Conservation (phyloP, 2,888 invertebrate genomes). For the Leptinotarsa tumamoca region DNA sequence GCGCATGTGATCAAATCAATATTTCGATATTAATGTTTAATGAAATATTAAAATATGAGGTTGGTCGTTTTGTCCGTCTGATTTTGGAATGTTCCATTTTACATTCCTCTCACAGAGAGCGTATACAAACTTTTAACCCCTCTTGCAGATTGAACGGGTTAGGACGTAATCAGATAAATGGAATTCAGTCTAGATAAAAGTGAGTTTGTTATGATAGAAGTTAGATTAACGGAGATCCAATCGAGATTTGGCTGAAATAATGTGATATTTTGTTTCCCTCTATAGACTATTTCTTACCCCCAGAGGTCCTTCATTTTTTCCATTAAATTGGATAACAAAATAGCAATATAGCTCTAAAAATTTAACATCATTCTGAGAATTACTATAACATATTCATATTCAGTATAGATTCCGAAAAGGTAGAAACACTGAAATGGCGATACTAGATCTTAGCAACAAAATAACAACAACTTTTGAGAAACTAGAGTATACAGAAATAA, state of each 20-base stretch:
- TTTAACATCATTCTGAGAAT: too few species aligned
- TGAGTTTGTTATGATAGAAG: not conserved
- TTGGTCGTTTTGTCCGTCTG: constrained; percentile 6
- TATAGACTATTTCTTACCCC: too few species aligned
- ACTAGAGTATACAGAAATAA: too few species aligned
- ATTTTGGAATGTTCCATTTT: constrained; percentile 11
- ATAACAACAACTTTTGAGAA: too few species aligned
- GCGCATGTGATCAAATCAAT: constrained; percentile 15
- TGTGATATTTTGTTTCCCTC: not conserved
- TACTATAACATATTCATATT: too few species aligned
- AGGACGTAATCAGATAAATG: not conserved
- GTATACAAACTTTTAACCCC: not conserved
- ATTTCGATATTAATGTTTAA: constrained; percentile 7
- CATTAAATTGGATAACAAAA: too few species aligned
- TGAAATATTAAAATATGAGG: constrained; percentile 15
- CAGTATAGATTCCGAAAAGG: too few species aligned
- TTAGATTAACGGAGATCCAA: not conserved
- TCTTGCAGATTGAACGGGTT: constrained; percentile 7
- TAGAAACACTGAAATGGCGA: too few species aligned
- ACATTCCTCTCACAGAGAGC: not conserved
- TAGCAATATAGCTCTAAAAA: too few species aligned
- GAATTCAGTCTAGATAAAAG: constrained; percentile 8
- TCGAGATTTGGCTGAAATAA: not conserved
- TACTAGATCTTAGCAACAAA: too few species aligned
- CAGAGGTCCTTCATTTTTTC: too few species aligned